phyloP scores from a whole-genome alignment of 2,797 vertebrate genomes.

The Poecile montanus region DNA sequence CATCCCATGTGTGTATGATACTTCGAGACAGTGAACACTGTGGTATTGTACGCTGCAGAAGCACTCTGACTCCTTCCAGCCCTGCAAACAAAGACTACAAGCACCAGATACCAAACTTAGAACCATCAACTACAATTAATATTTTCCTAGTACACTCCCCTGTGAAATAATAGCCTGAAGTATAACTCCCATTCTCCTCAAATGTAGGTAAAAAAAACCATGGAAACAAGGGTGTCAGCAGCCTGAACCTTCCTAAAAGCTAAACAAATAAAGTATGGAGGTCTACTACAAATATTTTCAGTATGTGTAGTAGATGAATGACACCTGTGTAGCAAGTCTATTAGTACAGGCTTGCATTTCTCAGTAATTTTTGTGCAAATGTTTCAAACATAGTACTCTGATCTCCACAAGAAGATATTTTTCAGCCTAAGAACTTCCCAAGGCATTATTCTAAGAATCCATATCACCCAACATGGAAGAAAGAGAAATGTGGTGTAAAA shows the following conservation, averaged over 20 bases:
- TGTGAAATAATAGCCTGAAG: neutral
- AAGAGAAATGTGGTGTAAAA: neutral
- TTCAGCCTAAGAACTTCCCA: neutral
- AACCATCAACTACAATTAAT: neutral
- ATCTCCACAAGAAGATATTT: neutral
- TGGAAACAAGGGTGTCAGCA: neutral
- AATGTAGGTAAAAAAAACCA: neutral
- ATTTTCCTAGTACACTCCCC: neutral
- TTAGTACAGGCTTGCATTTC: neutral
- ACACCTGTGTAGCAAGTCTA: neutral
- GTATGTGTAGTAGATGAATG: neutral
- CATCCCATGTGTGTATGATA: neutral
- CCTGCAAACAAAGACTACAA: neutral
- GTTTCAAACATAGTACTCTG: neutral
- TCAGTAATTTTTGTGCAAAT: neutral
- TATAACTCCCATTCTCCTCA: neutral
- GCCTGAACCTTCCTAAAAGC: neutral
- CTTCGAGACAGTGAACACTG: neutral
- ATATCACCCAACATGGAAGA: neutral
- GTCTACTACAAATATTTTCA: neutral
- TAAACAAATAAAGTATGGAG: neutral
- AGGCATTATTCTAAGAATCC: neutral
- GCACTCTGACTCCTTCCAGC: neutral
- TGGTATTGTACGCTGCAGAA: fast-evolving
- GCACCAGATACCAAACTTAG: neutral